phyloP scores from a whole-genome alignment of 1,140 invertebrate species.

The Araneus ventricosus region DNA sequence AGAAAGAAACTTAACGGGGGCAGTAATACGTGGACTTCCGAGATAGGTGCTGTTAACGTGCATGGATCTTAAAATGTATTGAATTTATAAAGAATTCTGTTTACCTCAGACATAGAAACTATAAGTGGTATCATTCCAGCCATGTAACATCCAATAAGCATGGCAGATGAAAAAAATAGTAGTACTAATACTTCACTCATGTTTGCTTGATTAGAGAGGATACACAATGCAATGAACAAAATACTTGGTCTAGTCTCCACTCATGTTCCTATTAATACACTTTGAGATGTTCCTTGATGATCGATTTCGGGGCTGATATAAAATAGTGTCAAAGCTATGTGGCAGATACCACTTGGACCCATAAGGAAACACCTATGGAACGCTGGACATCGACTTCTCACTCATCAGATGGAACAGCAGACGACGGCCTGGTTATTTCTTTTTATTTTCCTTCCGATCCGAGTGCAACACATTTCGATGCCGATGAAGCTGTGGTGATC shows the following conservation, averaged over 20 bases:
- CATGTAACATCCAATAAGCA: slow-evolving; percentile 96
- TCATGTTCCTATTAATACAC: slow-evolving; percentile 37
- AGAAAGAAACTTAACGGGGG: no score
- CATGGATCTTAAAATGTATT: no score
- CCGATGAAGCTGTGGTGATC: neutral
- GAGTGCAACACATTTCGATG: neutral
- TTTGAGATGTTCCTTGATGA: neutral
- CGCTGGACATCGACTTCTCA: no score
- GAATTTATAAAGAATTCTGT: slow-evolving; percentile 53
- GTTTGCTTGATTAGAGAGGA: neutral
- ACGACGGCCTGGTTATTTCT: neutral
- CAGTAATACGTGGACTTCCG: no score
- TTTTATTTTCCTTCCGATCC: neutral
- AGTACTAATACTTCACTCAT: slow-evolving; percentile 77
- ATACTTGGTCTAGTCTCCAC: neutral
- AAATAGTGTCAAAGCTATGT: slow-evolving; percentile 47
- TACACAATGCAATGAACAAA: neutral
- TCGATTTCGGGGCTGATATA: slow-evolving; percentile 16
- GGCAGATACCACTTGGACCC: slow-evolving; percentile 66
- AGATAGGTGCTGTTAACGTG: no score
- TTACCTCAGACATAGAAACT: slow-evolving; percentile 96
- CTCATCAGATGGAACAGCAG: slow-evolving; percentile 8
- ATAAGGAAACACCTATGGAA: slow-evolving; percentile 57
- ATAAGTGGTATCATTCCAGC: slow-evolving; percentile 95
- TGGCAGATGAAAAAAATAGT: slow-evolving; percentile 85